phyloP scores from a whole-genome alignment of 1,140 invertebrate genomes.

The Diploscapter pachys region DNA sequence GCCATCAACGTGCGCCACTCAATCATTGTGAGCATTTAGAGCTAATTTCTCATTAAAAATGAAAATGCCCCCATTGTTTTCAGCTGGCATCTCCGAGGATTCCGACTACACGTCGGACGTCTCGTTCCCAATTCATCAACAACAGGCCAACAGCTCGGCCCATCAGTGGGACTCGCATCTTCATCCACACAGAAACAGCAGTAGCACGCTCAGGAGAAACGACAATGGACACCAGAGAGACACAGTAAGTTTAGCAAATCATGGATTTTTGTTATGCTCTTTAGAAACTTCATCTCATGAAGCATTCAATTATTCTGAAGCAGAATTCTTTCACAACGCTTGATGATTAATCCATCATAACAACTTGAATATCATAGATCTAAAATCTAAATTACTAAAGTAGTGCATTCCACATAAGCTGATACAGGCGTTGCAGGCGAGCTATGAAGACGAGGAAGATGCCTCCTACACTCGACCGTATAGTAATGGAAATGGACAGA shows the following conservation, averaged over 20 bases:
- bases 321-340: no score
- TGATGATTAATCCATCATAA: no score
- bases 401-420: background rate
- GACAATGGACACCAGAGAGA: conserved; percentile 5
- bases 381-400: no score
- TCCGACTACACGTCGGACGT: conserved; percentile 93
- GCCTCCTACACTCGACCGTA: conserved; percentile 21
- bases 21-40: conserved; percentile 50
- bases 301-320: no score
- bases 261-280: no score
- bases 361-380: no score
- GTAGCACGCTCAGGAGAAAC: background rate
- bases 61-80: conserved; percentile 26
- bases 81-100: conserved; percentile 91
- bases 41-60: conserved; percentile 13
- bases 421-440: conserved; percentile 39
- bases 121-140: conserved; percentile 79
- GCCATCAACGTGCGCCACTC: conserved; percentile 49
- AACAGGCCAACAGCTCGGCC: conserved; percentile 45
- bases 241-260: conserved; percentile 18
- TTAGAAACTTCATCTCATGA: no score
- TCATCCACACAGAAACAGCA: conserved; percentile 65
- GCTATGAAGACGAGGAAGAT: conserved; percentile 50
- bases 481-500: background rate
- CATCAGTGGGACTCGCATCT: conserved; percentile 56